Conservation (phyloP, 92 coral and sea anemone species). For the Epizoanthus fatuus region DNA sequence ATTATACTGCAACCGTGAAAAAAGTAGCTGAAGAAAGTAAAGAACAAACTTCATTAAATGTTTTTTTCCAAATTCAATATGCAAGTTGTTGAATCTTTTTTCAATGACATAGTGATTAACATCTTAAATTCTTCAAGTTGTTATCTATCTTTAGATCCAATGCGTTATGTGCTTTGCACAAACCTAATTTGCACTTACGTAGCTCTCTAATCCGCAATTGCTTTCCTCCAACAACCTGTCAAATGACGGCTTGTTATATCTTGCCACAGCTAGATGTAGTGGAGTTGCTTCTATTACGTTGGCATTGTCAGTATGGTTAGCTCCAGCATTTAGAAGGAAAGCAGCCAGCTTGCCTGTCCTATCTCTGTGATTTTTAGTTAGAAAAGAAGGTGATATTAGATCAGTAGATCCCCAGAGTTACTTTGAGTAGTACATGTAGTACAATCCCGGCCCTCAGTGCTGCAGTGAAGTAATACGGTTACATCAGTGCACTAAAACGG, state of each 20-base stretch:
- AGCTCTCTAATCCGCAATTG: conserved; percentile 24
- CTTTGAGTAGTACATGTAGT: neutral
- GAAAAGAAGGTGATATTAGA: neutral
- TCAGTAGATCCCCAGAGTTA: neutral
- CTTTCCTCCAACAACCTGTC: conserved; percentile 29
- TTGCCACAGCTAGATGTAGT: conserved; percentile 15
- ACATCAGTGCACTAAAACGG: no score
- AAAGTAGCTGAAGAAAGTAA: no score
- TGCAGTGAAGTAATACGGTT: no score
- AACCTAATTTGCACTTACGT: neutral
- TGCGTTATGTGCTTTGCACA: no score
- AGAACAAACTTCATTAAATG: no score
- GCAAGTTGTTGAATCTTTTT: no score
- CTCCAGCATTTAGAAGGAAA: conserved; percentile 30
- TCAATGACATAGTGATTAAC: no score
- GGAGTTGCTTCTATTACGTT: conserved; percentile 27
- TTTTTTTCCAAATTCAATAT: no score
- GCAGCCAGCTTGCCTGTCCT: conserved; percentile 15
- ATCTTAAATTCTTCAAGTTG: no score
- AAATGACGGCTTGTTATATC: conserved; percentile 28
- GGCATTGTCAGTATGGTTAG: conserved; percentile 25
- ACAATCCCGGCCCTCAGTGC: no score
- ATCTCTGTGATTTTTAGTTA: conserved; percentile 3
- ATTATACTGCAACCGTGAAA: no score
- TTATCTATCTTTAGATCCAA: no score